Conservation (phyloP, 2,113 vertebrate genomes). For the Mobula hypostoma region DNA sequence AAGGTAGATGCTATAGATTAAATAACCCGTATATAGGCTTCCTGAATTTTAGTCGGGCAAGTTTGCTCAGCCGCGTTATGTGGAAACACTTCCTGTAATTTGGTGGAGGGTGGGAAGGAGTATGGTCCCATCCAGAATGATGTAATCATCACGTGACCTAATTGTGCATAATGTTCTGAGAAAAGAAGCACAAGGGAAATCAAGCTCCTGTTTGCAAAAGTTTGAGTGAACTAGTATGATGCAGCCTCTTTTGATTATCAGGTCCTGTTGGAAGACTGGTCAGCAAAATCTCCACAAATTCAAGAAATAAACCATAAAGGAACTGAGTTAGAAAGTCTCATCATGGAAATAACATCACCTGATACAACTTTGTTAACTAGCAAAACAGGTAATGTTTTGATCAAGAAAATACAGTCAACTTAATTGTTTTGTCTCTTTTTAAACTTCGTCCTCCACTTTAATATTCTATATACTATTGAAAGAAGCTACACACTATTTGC, state of each 20-base stretch:
- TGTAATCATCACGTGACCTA: background rate
- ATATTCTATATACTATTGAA: background rate
- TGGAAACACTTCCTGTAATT: background rate
- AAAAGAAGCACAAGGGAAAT: background rate
- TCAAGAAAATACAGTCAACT: background rate
- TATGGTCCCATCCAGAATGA: background rate
- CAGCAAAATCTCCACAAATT: conserved; percentile 63
- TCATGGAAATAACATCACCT: conserved; percentile 81
- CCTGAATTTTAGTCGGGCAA: background rate
- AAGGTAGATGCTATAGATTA: background rate
- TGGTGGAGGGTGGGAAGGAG: background rate
- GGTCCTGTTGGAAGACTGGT: conserved; percentile 78
- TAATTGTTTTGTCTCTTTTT: background rate
- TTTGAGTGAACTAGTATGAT: background rate
- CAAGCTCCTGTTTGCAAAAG: background rate
- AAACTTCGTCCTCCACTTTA: background rate
- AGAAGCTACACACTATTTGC: background rate
- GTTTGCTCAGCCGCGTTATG: background rate
- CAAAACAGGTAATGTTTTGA: conserved; percentile 54
- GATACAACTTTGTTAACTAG: conserved; percentile 52
- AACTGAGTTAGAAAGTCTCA: conserved; percentile 78
- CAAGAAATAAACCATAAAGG: conserved; percentile 76
- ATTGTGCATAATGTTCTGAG: background rate
- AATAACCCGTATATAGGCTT: background rate
- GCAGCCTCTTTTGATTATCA: conserved; percentile 45